A percentile compares a stretch with the other conserved stretches of the same genome.
Conservation (phyloP, 2,888 invertebrate genomes). For the Cheilosia impressa region DNA sequence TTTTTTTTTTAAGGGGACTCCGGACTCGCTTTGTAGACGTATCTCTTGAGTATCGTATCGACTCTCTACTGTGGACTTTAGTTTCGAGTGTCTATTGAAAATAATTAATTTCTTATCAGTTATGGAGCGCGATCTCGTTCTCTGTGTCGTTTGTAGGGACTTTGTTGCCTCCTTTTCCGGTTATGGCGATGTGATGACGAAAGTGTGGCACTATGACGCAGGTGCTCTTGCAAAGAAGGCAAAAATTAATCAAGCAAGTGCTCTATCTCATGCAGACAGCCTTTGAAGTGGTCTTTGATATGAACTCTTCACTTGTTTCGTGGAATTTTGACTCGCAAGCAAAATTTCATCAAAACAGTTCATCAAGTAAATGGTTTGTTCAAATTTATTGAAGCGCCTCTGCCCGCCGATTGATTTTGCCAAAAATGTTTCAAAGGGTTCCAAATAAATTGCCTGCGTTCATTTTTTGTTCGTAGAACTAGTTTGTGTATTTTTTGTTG, state of each 20-base stretch:
- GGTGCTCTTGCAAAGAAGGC: slow-evolving; percentile 11
- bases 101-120: slow-evolving; percentile 73
- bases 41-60: slow-evolving; percentile 14
- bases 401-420: no score
- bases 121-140: slow-evolving; percentile 19
- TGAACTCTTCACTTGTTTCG: no score
- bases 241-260: slow-evolving; percentile 40
- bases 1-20: slow-evolving; percentile 24
- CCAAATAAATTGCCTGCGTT: no score
- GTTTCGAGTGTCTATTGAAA: slow-evolving; percentile 34
- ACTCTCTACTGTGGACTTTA: not conserved
- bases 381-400: no score
- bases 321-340: no score
- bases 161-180: slow-evolving; percentile 11
- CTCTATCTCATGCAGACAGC: not conserved
- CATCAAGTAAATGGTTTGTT: no score
- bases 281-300: not conserved
- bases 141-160: not conserved
- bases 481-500: no score
- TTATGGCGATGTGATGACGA: slow-evolving; percentile 24
- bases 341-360: no score
- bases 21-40: slow-evolving; percentile 5
- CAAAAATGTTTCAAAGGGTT: no score
- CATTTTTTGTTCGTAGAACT: no score
- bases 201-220: slow-evolving; percentile 21